Base-by-base conservation (phyloP, 2,888 invertebrate species). In the Invenusta paracnida region DNA sequence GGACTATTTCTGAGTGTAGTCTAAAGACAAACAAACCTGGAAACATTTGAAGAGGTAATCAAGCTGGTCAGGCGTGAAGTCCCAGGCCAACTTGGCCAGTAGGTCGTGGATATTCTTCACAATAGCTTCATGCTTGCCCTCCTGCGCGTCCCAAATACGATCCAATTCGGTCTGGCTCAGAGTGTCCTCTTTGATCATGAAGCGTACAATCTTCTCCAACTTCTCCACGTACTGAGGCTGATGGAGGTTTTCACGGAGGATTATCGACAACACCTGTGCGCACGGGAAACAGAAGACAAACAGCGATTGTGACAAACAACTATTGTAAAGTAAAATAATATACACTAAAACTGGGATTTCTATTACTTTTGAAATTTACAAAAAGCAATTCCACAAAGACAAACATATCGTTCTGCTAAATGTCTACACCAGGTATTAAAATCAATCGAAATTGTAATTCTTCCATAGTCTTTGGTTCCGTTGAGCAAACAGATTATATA, bases 31-130 rank as follows among this genome's bases (percentile, higher is more conserved):
- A 89, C 92, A 91, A 90, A 95, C 95, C 94, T 96, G 96, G 92
- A 97, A 98, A 92, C 97, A 97, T 90, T 96, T 96, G 92, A 98
- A 98, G 31, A 98, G 93, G 92, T 98, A 97, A 91, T 98, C 98
- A 83, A 98, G 93, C 91, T 98, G 98, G 91, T 97, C 97, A 0
- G 97, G 96, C 88, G 96, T 96, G 91, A 98, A 98, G 91, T 98
- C 98, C 97, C 97, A 98, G 0, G 98, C 98, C 84, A 98, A 93
- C 92, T 98, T 98, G 11, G 98, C 97, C 87, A 98, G 92, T 88
- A 98, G 92, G 91, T 98, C 98, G 91, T 98, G 98, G 73, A 98
- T 95, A 91, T 98, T 98, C 92, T 91, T 98, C 5, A 98, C 98
- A 89, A 98, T 98, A 5, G 97, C 97, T 92, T 98, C 98, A 91